Evolutionary conservation across 2,113 vertebrate genomes (phyloP).

Genomic region (Crotalus helleri): DNA sequence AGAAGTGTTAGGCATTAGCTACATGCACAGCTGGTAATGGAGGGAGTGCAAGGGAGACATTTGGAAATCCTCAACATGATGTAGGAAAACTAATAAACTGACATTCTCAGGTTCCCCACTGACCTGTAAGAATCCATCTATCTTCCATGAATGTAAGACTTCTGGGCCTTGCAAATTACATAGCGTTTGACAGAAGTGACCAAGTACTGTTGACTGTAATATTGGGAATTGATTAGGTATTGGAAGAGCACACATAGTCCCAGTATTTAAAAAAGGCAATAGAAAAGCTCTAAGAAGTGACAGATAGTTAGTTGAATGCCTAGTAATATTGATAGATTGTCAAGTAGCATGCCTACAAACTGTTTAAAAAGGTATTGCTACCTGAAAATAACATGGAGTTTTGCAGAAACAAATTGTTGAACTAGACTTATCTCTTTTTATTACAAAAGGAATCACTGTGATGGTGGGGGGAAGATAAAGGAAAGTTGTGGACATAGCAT

Average conservation of each 20-base stretch:
- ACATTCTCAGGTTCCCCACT: not conserved
- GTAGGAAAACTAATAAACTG: not conserved
- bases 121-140: not conserved
- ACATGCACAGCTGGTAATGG: not conserved
- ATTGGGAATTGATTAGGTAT: not conserved
- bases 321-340: not conserved
- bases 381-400: not conserved
- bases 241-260: not conserved
- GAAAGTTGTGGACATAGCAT: not conserved
- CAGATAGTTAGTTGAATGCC: not conserved
- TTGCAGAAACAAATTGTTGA: not conserved
- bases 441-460: not conserved
- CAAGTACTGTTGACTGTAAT: not conserved
- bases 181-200: not conserved
- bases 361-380: not conserved
- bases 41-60: not conserved
- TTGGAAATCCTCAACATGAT: not conserved
- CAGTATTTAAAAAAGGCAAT: not conserved
- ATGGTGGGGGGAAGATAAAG: not conserved
- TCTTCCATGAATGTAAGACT: not conserved
- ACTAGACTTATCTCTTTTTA: not conserved
- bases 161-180: not conserved
- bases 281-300: not conserved
- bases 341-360: not conserved
- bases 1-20: not conserved